Base-by-base conservation (phyloP, 2,888 invertebrate genomes). In the Tridacna crocea region DNA sequence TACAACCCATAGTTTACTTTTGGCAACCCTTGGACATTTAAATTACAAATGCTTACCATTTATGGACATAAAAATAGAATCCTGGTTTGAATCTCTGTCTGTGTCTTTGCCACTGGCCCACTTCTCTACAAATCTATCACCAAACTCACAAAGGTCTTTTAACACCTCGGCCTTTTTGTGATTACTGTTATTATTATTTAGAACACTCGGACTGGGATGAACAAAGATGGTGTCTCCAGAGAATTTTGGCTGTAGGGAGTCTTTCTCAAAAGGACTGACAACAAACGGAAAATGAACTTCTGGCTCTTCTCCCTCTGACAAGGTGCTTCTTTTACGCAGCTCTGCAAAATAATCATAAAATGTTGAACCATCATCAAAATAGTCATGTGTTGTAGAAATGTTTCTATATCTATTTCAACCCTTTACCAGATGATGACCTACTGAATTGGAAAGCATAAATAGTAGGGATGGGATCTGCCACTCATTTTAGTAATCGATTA, bases 1-100 rank as follows among this genome's bases (percentile, higher is more conserved):
- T n/a, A n/a, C n/a, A n/a, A n/a, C n/a, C n/a, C n/a, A n/a, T n/a
- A n/a, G n/a, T n/a, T n/a, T n/a, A n/a, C n/a, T n/a, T n/a, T n/a
- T n/a, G n/a, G n/a, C n/a, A n/a, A n/a, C n/a, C n/a, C n/a, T n/a
- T n/a, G n/a, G n/a, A n/a, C n/a, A n/a, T n/a, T n/a, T n/a, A n/a
- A n/a, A n/a, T n/a, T n/a, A 36, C 2, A 36, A 36, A 2, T 36
- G 2, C 87, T 79, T 70, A 92, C 92, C 91, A 79, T 90, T 86
- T 22, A 92, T 77, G 60, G 90, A 90, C 85, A 88, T 91, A 82
- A 92, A 92, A 63, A 92, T 80, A 27, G 89, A 76, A 70, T 92
- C 91, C 61, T 80, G 74, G 17, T 80, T 80, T 13, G 73, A 75
- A 46, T 63, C 51, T 27, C 51, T 68, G 24, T 47, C 24, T 22